Conservation (phyloP, 2,888 invertebrate species). For the Troides helena region DNA sequence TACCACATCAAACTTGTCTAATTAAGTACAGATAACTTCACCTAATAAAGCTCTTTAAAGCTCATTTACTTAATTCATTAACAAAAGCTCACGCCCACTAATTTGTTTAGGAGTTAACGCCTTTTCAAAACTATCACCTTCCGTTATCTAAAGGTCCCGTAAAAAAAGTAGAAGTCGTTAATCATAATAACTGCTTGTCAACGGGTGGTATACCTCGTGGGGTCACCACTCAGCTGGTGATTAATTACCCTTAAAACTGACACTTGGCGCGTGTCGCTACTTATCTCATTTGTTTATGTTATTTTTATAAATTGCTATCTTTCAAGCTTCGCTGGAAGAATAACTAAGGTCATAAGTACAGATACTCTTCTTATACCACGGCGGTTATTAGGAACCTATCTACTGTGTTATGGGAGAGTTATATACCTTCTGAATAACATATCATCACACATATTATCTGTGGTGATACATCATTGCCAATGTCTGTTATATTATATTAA, state of each 20-base stretch:
- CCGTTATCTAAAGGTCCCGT: background rate
- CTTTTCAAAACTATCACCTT: slow-evolving; percentile 6
- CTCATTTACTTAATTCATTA: slow-evolving; percentile 14
- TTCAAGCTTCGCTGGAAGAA: background rate
- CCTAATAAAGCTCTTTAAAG: background rate
- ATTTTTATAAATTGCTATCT: slow-evolving; percentile 1
- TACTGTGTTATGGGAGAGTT: too few species aligned
- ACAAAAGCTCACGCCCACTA: slow-evolving; percentile 11
- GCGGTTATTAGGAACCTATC: too few species aligned
- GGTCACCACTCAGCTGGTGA: slow-evolving; percentile 17
- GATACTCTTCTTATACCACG: too few species aligned
- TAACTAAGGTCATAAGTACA: too few species aligned
- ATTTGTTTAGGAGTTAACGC: slow-evolving; percentile 18
- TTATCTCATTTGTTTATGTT: background rate
- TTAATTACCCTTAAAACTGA: slow-evolving; percentile 10
- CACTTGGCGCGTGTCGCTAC: slow-evolving; percentile 17
- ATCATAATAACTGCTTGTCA: slow-evolving; percentile 19
- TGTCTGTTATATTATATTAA: too few species aligned
- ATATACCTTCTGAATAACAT: too few species aligned
- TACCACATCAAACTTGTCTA: background rate
- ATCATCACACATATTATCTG: too few species aligned
- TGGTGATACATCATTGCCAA: too few species aligned
- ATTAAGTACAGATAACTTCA: background rate
- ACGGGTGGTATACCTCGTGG: slow-evolving; percentile 6
- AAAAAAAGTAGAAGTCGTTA: slow-evolving; percentile 18